Conservation (phyloP, 2,888 invertebrate species). For the Ophion slaviceki region DNA sequence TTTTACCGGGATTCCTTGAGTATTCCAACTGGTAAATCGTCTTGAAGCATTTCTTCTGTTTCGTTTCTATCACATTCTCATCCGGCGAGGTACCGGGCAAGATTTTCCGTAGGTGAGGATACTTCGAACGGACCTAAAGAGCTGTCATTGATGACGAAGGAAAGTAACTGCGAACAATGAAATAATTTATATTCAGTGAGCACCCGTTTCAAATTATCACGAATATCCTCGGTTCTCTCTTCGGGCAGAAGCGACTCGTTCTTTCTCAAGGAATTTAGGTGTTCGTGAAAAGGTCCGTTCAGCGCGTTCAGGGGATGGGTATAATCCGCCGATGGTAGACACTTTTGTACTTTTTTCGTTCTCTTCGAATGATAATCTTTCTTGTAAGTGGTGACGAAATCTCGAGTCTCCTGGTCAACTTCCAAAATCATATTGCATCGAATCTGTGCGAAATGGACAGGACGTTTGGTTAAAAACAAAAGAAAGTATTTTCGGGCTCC, state of each 20-base stretch:
- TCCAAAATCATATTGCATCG: conserved; percentile 72
- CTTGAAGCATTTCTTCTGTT: conserved; percentile 66
- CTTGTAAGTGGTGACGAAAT: conserved; percentile 75
- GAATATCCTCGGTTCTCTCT: conserved; percentile 71
- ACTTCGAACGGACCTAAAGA: conserved; percentile 68
- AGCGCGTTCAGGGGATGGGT: conserved; percentile 68
- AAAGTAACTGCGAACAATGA: neutral
- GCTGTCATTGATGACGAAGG: neutral
- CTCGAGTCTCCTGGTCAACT: conserved; percentile 75
- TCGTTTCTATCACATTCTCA: conserved; percentile 70
- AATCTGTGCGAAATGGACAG: conserved; percentile 3
- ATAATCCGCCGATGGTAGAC: conserved; percentile 52
- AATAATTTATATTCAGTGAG: conserved; percentile 7
- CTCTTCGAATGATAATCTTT: conserved; percentile 70
- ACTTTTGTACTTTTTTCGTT: conserved; percentile 37
- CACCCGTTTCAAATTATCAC: conserved; percentile 69
- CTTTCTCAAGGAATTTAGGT: conserved; percentile 66
- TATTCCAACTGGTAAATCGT: conserved; percentile 73
- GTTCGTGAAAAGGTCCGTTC: conserved; percentile 71
- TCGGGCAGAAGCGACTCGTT: conserved; percentile 65
- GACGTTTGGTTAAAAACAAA: conserved; percentile 1
- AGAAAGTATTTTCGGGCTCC: neutral
- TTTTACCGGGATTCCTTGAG: conserved; percentile 65
- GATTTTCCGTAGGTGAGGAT: conserved; percentile 66
- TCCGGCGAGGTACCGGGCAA: conserved; percentile 66